phyloP scores from a whole-genome alignment of 2,113 vertebrate genomes.

The Sorex araneus region DNA sequence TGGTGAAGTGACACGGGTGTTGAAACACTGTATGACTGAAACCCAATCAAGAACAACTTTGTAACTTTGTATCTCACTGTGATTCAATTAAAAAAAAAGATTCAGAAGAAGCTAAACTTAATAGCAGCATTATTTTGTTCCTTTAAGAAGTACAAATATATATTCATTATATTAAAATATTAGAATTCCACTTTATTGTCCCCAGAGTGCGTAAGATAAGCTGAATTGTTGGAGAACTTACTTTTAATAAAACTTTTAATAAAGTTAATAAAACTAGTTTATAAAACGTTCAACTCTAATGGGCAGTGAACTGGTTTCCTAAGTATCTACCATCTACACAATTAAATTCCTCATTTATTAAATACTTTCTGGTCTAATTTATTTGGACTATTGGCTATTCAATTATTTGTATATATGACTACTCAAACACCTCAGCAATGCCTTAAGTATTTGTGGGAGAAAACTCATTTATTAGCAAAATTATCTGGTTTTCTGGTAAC shows the following conservation, averaged over 20 bases:
- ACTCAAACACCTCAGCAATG: constrained; percentile 1
- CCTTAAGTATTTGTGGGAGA: background rate
- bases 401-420: background rate
- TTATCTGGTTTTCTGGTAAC: background rate
- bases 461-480: constrained; percentile 46
- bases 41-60: no score
- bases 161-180: constrained; percentile 62
- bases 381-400: no score
- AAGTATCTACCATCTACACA: background rate
- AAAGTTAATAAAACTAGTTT: constrained; percentile 28
- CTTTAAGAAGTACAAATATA: constrained; percentile 63
- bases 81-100: constrained; percentile 44
- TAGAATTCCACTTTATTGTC: constrained; percentile 62
- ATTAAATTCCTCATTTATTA: constrained; percentile 8
- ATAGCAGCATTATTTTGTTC: constrained; percentile 36
- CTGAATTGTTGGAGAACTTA: background rate
- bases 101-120: constrained; percentile 62
- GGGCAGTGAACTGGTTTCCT: background rate
- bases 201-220: background rate
- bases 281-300: background rate
- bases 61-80: no score
- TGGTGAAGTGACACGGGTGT: no score
- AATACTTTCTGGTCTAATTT: constrained; percentile 23
- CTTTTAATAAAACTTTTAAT: constrained; percentile 61
- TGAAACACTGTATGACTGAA: no score